Evolutionary conservation across 2,888 invertebrate genomes (phyloP).

Genomic region (Cactoblastis cactorum): DNA sequence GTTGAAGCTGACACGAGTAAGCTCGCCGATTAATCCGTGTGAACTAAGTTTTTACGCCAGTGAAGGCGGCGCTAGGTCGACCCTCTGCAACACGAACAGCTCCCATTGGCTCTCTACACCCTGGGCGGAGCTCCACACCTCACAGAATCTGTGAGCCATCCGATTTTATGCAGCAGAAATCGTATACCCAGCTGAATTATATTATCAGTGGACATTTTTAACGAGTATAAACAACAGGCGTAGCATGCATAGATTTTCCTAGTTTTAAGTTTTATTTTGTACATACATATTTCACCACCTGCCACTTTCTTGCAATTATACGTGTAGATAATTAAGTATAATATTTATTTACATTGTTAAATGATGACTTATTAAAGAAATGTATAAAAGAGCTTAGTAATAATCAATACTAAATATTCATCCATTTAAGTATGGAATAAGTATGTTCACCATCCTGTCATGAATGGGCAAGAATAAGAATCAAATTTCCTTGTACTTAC

Average conservation of each 20-base stretch:
- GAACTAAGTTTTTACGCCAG: conserved; percentile 42
- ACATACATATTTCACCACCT: too few species aligned
- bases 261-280: not conserved
- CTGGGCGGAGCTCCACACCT: conserved; percentile 25
- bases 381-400: too few species aligned
- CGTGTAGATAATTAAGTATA: too few species aligned
- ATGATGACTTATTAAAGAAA: too few species aligned
- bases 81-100: conserved; percentile 21
- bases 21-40: conserved; percentile 39
- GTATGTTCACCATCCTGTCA: too few species aligned
- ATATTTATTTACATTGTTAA: too few species aligned
- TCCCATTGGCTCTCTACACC: conserved; percentile 37
- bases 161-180: conserved; percentile 26
- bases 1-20: conserved; percentile 33
- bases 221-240: conserved; percentile 22
- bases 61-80: conserved; percentile 36
- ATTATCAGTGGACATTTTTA: conserved; percentile 32
- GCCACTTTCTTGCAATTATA: too few species aligned
- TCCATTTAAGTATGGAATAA: too few species aligned
- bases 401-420: too few species aligned
- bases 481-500: too few species aligned
- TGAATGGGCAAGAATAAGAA: too few species aligned
- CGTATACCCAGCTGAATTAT: conserved; percentile 39
- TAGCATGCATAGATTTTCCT: not conserved
- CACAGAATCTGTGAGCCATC: conserved; percentile 32